Percentiles rank a stretch among this genome's conserved stretches.
Conservation (phyloP, 1,140 invertebrate species). For the Harpegnathos saltator region DNA sequence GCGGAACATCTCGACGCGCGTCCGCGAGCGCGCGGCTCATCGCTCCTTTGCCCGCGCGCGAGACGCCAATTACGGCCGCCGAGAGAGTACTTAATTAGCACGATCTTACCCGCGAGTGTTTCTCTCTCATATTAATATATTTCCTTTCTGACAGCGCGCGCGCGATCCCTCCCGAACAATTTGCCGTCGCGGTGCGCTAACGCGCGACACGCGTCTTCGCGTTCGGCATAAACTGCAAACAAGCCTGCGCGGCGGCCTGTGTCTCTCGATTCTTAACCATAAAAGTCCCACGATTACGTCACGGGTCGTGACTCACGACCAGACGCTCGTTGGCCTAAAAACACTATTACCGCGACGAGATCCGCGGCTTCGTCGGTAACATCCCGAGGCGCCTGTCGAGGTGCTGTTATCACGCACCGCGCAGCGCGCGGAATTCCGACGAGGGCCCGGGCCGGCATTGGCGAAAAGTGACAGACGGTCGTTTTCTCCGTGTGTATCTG, state of each 20-base stretch:
- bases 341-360: constrained; percentile 64
- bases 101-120: not conserved
- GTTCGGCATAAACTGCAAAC: constrained; percentile 53
- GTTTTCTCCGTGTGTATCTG: too few species aligned
- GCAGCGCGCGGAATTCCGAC: constrained; percentile 46
- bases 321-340: constrained; percentile 70
- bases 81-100: not conserved
- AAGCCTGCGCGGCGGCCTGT: constrained; percentile 3
- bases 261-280: constrained; percentile 79
- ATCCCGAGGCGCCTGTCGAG: constrained; percentile 26
- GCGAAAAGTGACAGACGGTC: too few species aligned
- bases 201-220: constrained; percentile 29
- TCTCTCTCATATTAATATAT: not conserved
- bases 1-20: too few species aligned
- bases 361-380: constrained; percentile 60
- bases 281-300: constrained; percentile 78
- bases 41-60: not conserved
- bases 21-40: too few species aligned
- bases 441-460: too few species aligned
- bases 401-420: constrained; percentile 22
- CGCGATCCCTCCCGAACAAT: not conserved
- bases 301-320: constrained; percentile 79
- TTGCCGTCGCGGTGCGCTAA: not conserved
- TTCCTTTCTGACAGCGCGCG: not conserved
- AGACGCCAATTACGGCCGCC: not conserved